Evolutionary conservation across 2,888 invertebrate genomes (phyloP).

Genomic region (Ophraella communa): DNA sequence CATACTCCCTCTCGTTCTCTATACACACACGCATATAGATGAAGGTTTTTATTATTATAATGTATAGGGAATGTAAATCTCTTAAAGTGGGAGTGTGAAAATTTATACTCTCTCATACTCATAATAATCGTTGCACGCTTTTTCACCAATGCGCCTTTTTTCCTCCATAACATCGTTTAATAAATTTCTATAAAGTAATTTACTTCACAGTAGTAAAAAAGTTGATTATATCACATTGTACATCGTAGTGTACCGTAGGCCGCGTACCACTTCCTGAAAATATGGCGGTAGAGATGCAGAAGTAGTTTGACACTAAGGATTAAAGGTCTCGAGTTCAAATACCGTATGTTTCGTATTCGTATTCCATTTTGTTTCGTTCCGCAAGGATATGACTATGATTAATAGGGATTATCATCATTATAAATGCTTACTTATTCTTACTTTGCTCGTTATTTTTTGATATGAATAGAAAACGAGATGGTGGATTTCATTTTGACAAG

Average conservation of each 20-base stretch:
- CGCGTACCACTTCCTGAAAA: constrained; percentile 29
- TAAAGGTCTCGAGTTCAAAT: constrained; percentile 58
- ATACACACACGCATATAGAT: neutral
- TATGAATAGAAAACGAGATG: neutral
- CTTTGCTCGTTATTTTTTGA: constrained; percentile 23
- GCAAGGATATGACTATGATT: constrained; percentile 50
- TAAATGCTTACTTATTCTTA: constrained; percentile 44
- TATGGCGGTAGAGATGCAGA: constrained; percentile 37
- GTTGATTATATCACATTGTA: constrained; percentile 26
- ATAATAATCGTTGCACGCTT: constrained; percentile 7
- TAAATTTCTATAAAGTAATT: constrained; percentile 26
- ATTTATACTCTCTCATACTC: constrained; percentile 13
- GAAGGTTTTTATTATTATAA: neutral
- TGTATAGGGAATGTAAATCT: neutral
- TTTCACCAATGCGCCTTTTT: constrained; percentile 7
- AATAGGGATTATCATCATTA: constrained; percentile 51
- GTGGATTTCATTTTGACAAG: constrained; percentile 4
- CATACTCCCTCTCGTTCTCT: neutral
- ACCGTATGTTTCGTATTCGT: constrained; percentile 48
- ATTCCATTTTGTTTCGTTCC: constrained; percentile 42
- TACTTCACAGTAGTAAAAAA: constrained; percentile 26
- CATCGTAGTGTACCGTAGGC: constrained; percentile 22
- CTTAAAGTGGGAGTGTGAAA: constrained; percentile 15
- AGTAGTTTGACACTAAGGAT: constrained; percentile 51
- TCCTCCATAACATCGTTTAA: constrained; percentile 18